Conservation (phyloP, 2,113 vertebrate species). For the Pandion haliaetus region DNA sequence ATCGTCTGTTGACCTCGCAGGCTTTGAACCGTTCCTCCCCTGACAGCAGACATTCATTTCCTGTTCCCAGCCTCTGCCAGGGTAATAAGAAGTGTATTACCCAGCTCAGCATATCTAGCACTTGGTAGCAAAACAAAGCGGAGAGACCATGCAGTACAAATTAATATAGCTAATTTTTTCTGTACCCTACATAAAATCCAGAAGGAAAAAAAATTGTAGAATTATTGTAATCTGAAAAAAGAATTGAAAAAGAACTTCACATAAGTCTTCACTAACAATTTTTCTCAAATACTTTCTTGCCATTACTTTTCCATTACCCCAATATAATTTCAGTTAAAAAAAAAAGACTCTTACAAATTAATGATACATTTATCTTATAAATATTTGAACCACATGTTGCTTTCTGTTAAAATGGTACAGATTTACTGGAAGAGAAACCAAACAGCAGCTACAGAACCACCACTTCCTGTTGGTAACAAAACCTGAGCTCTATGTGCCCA, state of each 20-base stretch:
- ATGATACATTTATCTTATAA: conserved; percentile 39
- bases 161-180: background rate
- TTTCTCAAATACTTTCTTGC: background rate
- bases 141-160: background rate
- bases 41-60: conserved; percentile 50
- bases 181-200: background rate
- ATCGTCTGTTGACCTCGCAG: background rate
- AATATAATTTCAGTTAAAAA: background rate
- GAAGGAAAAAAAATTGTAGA: background rate
- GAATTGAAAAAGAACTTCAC: background rate
- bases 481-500: background rate
- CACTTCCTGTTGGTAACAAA: conserved; percentile 17
- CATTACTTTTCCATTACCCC: background rate
- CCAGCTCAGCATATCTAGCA: background rate
- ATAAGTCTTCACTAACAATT: background rate
- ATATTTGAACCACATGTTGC: conserved; percentile 47
- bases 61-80: background rate
- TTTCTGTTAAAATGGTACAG: conserved; percentile 39
- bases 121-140: background rate
- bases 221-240: background rate
- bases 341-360: background rate
- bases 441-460: background rate
- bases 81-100: conserved; percentile 10
- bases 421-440: conserved; percentile 60
- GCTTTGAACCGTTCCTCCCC: background rate